Percentiles rank a stretch among this genome's conserved stretches.
These are phyloP conservation scores for Ectropis grisescens DNA, from an alignment of 1,140 invertebrate species.

Conservation along the genomic window DNA sequence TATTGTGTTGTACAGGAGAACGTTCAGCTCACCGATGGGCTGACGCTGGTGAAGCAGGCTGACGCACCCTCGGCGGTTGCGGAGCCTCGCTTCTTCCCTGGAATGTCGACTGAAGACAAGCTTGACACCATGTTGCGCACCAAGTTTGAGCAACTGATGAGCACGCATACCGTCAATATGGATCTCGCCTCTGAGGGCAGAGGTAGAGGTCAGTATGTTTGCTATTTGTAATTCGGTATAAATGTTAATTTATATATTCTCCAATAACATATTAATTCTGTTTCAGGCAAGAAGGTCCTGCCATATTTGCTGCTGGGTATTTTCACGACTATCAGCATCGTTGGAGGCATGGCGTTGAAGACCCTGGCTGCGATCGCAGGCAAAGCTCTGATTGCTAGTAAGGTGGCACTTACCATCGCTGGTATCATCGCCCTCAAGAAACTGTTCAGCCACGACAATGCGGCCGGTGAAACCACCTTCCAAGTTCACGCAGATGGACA, in stretches of 20 bases:
- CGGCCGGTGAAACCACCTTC: constrained; percentile 72
- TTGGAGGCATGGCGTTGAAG: constrained; percentile 73
- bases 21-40: constrained; percentile 71
- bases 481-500: constrained; percentile 76
- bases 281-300: constrained; percentile 62
- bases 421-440: constrained; percentile 79
- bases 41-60: constrained; percentile 71
- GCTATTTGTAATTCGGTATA: background rate
- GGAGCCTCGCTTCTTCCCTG: constrained; percentile 62
- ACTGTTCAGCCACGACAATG: constrained; percentile 74
- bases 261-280: background rate
- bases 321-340: constrained; percentile 73
- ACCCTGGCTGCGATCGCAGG: constrained; percentile 76
- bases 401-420: constrained; percentile 77
- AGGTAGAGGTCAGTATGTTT: constrained; percentile 49
- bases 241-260: background rate
- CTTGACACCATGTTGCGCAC: constrained; percentile 56
- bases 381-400: constrained; percentile 77
- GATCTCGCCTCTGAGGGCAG: constrained; percentile 62
- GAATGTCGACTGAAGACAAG: constrained; percentile 63
- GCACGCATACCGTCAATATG: constrained; percentile 60
- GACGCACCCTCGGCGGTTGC: constrained; percentile 53
- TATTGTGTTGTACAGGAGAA: constrained; percentile 56
- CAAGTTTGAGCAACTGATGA: constrained; percentile 63
- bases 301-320: constrained; percentile 74